These are phyloP conservation scores for Ectobius pallidus DNA, from an alignment of 2,888 invertebrate genomes.

Conservation along the genomic window DNA sequence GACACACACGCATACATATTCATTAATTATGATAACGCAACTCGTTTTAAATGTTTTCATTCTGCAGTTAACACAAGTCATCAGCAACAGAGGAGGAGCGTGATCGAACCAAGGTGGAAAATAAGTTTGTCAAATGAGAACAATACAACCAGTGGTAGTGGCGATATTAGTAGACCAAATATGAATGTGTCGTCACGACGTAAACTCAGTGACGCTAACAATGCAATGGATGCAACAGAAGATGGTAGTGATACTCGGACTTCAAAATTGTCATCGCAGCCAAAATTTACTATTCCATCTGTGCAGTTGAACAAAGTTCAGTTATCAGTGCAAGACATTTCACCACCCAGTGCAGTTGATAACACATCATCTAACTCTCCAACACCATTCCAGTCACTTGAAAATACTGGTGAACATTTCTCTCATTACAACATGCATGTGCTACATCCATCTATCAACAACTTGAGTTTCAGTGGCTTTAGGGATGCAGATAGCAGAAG, in stretches of 20 bases:
- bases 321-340: conserved; percentile 16
- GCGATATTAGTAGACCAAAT: neutral
- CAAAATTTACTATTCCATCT: neutral
- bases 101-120: neutral
- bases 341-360: conserved; percentile 32
- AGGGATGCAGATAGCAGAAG: neutral
- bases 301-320: neutral
- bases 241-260: conserved; percentile 34
- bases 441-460: conserved; percentile 54
- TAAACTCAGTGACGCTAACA: conserved; percentile 34
- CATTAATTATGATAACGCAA: no score
- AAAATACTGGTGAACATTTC: conserved; percentile 46
- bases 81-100: neutral
- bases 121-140: neutral
- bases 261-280: neutral
- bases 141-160: neutral
- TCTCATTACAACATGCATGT: conserved; percentile 48
- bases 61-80: no score
- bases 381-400: conserved; percentile 53
- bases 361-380: conserved; percentile 49
- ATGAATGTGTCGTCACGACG: conserved; percentile 23
- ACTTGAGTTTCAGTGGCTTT: conserved; percentile 50
- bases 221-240: conserved; percentile 41
- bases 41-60: no score
- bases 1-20: no score